Evolutionary conservation across 2,888 invertebrate species (phyloP).

Genomic region (Brassicogethes aeneus): DNA sequence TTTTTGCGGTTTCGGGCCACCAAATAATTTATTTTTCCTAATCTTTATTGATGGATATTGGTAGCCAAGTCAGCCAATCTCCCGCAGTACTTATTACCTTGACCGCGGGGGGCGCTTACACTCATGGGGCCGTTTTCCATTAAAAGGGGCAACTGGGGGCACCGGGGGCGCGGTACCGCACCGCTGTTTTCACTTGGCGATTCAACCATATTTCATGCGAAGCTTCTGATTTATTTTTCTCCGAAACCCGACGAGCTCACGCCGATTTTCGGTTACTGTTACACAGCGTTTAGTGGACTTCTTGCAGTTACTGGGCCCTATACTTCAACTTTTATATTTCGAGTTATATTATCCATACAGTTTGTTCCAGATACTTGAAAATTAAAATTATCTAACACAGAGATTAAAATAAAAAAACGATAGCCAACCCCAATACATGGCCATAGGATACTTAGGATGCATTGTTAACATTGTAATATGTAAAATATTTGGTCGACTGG

Average conservation of each 20-base stretch:
- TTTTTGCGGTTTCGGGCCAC: no score
- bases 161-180: neutral
- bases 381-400: no score
- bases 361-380: no score
- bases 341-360: no score
- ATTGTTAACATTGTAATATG: no score
- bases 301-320: no score
- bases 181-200: neutral
- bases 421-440: no score
- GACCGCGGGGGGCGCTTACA: constrained; percentile 35
- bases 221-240: neutral
- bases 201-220: neutral
- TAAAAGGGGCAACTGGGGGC: constrained; percentile 15
- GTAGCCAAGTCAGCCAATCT: constrained; percentile 31
- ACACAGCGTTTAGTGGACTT: no score
- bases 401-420: no score
- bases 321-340: no score
- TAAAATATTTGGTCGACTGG: no score
- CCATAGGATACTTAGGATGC: no score
- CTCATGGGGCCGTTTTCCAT: constrained; percentile 27
- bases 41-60: constrained; percentile 38
- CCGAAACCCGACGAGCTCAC: neutral
- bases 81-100: constrained; percentile 39
- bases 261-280: neutral
- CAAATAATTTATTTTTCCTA: constrained; percentile 34